Base-by-base conservation (phyloP, 1,140 invertebrate genomes). In the Danaus plexippus region DNA sequence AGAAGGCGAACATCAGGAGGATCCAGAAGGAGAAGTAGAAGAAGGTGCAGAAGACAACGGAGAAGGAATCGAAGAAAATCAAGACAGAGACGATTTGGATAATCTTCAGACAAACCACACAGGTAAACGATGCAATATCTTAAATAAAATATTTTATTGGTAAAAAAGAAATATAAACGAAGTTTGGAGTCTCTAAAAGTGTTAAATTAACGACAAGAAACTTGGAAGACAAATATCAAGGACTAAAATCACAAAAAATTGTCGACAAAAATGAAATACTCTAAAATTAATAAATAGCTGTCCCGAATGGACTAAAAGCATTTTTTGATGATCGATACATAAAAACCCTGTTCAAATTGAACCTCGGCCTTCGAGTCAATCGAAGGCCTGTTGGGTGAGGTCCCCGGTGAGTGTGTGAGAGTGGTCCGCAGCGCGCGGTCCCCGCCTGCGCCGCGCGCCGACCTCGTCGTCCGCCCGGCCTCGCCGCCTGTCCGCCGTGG, bases 401-500 rank as follows among this genome's bases (percentile, higher is more conserved):
- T 0, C 22, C 7, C 22, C 22, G 2, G 22, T 32, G 7, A 32
- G 22, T 32, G 22, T 32, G 22, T 32, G 7, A 7, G 22, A 32
- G 22, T 42, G n/a, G 12, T 52, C 15, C n/a, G 40, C 41, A 43
- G 9, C 7, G 40, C 11, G 10, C 57, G 81, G 82, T 67, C 84
- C 80, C 45, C 80, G 84, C 50, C 69, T 87, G 75, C 80, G 75
- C 74, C 74, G 84, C 47, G 82, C 81, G 67, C 80, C 80, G 46
- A 87, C 84, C 3, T 85, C 82, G n/a, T 85, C 80, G 12, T 87
- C 93, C 61, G 94, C 91, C 70, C 91, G 96, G 72, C 97, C 97
- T 54, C 89, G 97, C 54, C 90, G 97, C 65, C 91, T 98, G 88
- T 98, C 96, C 15, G 96, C 98, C 85, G 91, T 96, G 69, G 95